Conservation (phyloP, 2,113 vertebrate species). For the Varanus salvator region DNA sequence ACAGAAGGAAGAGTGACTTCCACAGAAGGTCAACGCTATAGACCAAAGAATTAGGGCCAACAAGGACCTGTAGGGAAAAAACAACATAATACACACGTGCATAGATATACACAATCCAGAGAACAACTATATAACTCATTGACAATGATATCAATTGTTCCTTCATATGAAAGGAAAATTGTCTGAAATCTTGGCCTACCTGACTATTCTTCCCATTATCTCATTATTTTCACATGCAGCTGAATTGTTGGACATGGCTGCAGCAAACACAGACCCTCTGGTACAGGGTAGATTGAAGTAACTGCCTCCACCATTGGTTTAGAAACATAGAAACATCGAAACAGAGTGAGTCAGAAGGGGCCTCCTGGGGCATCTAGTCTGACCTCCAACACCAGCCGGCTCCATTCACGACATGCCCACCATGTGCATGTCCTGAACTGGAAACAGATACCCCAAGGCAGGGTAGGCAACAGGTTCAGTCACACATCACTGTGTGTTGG, state of each 20-base stretch:
- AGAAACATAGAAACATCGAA: no score
- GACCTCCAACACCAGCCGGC: no score
- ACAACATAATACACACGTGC: not conserved
- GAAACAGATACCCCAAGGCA: not conserved
- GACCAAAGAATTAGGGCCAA: no score
- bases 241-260: not conserved
- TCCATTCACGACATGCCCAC: no score
- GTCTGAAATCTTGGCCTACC: not conserved
- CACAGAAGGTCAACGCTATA: no score
- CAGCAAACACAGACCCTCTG: not conserved
- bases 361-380: no score
- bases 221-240: not conserved
- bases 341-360: no score
- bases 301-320: not conserved
- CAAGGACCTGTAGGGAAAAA: no score
- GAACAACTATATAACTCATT: not conserved
- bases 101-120: not conserved
- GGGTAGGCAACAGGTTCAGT: not conserved
- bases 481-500: not conserved
- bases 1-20: not conserved
- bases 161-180: not conserved
- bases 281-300: not conserved
- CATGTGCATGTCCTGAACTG: no score
- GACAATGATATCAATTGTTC: not conserved
- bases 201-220: no score